Base-by-base conservation (phyloP, 2,888 invertebrate species). In the Patella ulyssiponensis region DNA sequence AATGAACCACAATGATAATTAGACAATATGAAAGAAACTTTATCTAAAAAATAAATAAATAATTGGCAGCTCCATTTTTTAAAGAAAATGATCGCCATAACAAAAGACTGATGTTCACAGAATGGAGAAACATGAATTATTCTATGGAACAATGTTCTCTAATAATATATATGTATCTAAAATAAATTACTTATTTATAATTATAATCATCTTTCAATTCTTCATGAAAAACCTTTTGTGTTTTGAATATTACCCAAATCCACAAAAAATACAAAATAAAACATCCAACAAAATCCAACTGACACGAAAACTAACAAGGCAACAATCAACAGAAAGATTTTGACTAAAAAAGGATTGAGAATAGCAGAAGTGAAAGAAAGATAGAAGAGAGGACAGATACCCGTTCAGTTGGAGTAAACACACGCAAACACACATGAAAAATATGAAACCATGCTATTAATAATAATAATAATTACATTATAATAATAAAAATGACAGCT, bases 351-450 rank as follows among this genome's bases (percentile, higher is more conserved):
- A 73, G 33, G 69, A 56, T 56, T 44, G 70, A 73, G 53, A 73
- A 79, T 78, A 78, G 77, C 71, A 76, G 75, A 74, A 78, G 75
- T 64, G 70, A 75, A 74, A 69, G 64, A 74, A 77, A 64, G 23
- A 12, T 11, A 9, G 23, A 14, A 64, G 64, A 64, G 23, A 23
- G 23, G 75, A 69, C 74, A 76, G 71, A 78, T 80, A 80, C 80
- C 80, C 80, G 80, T 80, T 80, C 80, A 79, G 76, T 78, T 75
- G 74, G 78, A 70, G 23, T 64, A 20, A 80, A 77, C 78, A 78
- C 77, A 75, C 80, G 78, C 78, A 69, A n/a, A n/a, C 77, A 73
- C 72, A 71, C 76, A 73, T 70, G 74, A 70, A 69, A 73, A 74
- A 69, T 73, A 77, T 73, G 77, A 73, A 77, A 56, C 69, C 77